Base-by-base conservation (phyloP, 2,888 invertebrate genomes). In the Rapana venosa region DNA sequence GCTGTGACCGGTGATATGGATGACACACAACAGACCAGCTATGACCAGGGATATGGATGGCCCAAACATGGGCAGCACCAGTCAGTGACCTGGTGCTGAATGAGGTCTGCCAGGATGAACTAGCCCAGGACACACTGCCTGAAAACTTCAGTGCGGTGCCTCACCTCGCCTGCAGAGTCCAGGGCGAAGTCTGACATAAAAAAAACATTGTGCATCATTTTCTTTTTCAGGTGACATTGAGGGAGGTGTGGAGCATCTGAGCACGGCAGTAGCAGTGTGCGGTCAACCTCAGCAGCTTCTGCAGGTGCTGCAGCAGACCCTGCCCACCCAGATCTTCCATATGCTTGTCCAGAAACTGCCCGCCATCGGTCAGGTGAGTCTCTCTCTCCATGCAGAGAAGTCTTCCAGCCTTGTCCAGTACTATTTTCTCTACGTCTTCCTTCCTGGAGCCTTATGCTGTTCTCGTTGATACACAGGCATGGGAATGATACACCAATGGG, bases 251-350 rank as follows among this genome's bases (percentile, higher is more conserved):
- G 98, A 99, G 96, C 99, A 99, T 97, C 97, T 99, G 93, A 98
- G 98, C 83, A 99, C 98, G 96, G 99, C 99, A 17, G 98, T 99
- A n/a, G 98, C 98, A 6, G 98, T 99, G 56, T 99, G 99, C 96
- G 99, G 99, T 22, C 99, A 99, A 96, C 98, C 98, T 0, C 97
- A 98, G 94, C 98, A 98, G 96, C 97, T 99, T 88, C 97, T 99
- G 87, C 97, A 98, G 95, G 98, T 98, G 91, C 97, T 99, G 89
- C 98, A 99, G 96, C 98, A 99, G 96, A 99, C 99, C 70, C 97
- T 99, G 96, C 99, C 99, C 90, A 98, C 98, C 35, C 98, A 98
- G 95, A 98, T 99, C 96, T 99, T 99, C 97, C 98, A 98, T 94
- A 97, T 98, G 95, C 97, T 99, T 56, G 97, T 99, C 92, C 97